phyloP scores from a whole-genome alignment of 2,797 vertebrate species.

The Fringilla coelebs region DNA sequence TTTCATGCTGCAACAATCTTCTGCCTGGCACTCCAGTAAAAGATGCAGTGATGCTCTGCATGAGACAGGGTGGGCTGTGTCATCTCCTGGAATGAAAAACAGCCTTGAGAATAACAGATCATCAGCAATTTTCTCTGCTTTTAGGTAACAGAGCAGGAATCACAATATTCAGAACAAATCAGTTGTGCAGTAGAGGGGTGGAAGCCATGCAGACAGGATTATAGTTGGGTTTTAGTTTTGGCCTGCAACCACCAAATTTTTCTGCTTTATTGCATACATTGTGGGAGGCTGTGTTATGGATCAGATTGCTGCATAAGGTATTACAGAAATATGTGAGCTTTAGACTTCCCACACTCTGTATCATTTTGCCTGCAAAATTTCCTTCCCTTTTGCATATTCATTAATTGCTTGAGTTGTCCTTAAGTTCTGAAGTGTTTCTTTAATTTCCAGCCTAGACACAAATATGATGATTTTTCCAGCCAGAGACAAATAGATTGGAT shows the following conservation, averaged over 20 bases:
- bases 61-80: neutral
- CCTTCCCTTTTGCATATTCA: neutral
- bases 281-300: neutral
- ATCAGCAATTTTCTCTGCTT: neutral
- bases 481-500: conserved; percentile 24
- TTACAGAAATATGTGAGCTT: neutral
- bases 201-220: neutral
- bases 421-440: neutral
- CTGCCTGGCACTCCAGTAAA: neutral
- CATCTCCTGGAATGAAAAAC: neutral
- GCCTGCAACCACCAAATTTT: neutral
- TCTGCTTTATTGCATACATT: neutral
- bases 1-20: neutral
- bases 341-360: neutral
- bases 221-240: neutral
- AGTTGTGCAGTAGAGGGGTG: neutral
- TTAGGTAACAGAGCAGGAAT: neutral
- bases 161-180: neutral
- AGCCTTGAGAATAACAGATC: neutral
- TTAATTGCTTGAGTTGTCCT: neutral
- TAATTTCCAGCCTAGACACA: conserved; percentile 12
- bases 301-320: neutral
- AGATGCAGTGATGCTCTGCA: neutral
- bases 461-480: conserved; percentile 28
- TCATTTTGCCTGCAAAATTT: neutral